These are phyloP conservation scores for Actinostola sp. DNA, from an alignment of 92 coral and sea anemone genomes.

Conservation along the genomic window DNA sequence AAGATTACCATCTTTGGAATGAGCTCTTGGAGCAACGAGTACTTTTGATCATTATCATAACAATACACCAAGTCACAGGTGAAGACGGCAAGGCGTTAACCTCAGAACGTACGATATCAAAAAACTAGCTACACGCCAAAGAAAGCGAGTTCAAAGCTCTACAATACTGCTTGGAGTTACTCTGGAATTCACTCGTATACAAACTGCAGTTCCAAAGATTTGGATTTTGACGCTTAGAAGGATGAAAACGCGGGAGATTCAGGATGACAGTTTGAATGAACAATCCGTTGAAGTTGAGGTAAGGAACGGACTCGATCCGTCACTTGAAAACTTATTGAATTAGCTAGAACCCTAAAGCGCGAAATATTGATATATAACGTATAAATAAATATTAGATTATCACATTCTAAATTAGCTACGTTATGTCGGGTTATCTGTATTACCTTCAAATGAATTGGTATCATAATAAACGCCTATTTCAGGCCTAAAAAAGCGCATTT, in stretches of 20 bases:
- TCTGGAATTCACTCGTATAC: not conserved
- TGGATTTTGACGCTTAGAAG: conserved; percentile 1
- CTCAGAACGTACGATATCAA: not conserved
- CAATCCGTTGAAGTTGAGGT: conserved; percentile 30
- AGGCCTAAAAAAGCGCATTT: too few species aligned
- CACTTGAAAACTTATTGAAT: too few species aligned
- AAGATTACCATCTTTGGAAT: too few species aligned
- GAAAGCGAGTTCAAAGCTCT: not conserved
- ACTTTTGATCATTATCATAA: not conserved
- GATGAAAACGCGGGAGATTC: conserved; percentile 4
- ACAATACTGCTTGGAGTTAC: not conserved
- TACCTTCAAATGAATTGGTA: too few species aligned
- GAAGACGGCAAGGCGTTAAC: not conserved
- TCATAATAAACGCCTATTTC: too few species aligned
- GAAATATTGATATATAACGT: too few species aligned
- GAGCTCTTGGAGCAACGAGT: too few species aligned
- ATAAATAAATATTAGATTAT: too few species aligned
- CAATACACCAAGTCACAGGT: conserved; percentile 1
- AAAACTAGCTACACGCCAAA: not conserved
- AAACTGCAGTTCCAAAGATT: not conserved
- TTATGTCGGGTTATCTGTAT: too few species aligned
- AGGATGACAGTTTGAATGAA: conserved; percentile 11
- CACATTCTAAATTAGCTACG: too few species aligned
- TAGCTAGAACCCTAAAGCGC: too few species aligned
- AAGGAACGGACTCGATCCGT: not conserved